Evolutionary conservation across 2,113 vertebrate species (phyloP).

Genomic region (Centropus unirufus): DNA sequence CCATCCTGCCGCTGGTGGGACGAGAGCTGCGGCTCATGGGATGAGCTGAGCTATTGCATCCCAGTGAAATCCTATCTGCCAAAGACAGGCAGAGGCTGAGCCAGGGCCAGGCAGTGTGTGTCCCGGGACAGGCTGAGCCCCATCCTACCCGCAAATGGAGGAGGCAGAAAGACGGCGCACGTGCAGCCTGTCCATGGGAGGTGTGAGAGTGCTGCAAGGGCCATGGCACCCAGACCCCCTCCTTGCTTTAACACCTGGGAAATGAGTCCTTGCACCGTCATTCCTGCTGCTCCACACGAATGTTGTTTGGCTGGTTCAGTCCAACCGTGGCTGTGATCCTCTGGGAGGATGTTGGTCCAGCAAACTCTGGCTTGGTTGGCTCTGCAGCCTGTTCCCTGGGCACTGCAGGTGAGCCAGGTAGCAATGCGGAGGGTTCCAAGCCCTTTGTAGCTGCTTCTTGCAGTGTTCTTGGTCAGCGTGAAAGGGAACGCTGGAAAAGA

Average conservation of each 20-base stretch:
- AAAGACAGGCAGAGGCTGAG: neutral
- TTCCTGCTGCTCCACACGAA: neutral
- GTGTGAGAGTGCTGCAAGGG: accelerated
- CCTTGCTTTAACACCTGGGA: neutral
- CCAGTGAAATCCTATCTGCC: neutral
- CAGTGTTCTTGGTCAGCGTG: accelerated
- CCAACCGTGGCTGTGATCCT: neutral
- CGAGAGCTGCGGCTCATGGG: neutral
- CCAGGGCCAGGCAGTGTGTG: accelerated
- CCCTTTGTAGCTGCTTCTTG: neutral
- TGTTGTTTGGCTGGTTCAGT: neutral
- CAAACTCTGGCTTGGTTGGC: neutral
- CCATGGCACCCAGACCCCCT: neutral
- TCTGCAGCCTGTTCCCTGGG: neutral
- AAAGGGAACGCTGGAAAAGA: neutral
- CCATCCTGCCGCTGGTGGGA: neutral
- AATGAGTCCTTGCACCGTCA: neutral
- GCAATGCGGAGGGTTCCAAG: neutral
- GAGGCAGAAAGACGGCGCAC: accelerated
- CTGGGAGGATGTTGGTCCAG: neutral
- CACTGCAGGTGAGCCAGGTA: neutral
- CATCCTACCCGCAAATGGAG: accelerated
- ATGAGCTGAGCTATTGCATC: accelerated
- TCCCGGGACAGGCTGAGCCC: neutral
- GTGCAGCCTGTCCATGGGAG: accelerated